phyloP scores from a whole-genome alignment of 2,113 vertebrate species.

The Miniopterus natalensis region DNA sequence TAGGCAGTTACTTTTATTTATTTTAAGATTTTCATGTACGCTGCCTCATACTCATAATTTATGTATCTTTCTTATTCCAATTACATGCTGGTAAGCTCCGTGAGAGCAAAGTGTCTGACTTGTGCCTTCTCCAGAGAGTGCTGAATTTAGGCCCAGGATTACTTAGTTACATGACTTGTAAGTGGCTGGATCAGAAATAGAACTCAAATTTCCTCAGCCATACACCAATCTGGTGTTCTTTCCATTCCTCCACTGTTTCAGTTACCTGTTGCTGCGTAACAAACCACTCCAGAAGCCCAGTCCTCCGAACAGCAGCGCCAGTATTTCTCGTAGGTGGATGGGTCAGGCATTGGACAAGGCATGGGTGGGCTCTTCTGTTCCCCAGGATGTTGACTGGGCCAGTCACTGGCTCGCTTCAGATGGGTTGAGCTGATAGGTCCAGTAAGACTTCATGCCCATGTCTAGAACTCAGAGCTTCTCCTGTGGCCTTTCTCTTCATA shows the following conservation, averaged over 20 bases:
- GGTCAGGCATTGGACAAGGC: background rate
- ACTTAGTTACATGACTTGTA: background rate
- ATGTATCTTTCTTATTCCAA: background rate
- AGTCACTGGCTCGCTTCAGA: background rate
- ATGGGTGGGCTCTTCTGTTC: background rate
- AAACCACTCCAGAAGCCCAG: background rate
- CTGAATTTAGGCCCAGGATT: background rate
- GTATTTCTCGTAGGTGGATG: background rate
- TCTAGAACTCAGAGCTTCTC: background rate
- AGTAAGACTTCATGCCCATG: background rate
- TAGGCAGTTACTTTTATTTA: background rate
- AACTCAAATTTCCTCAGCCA: background rate
- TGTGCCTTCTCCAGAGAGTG: background rate
- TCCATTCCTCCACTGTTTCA: background rate
- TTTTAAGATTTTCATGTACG: background rate
- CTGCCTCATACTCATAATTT: background rate
- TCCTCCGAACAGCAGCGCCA: background rate
- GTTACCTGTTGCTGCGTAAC: background rate
- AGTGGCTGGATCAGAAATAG: background rate
- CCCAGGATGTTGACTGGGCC: accelerated
- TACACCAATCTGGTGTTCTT: background rate
- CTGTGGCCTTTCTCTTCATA: background rate
- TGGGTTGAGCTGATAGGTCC: background rate
- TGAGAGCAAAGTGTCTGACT: background rate
- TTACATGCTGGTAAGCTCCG: background rate